These are phyloP conservation scores for Ammodytes dubius DNA, from an alignment of 2,113 vertebrate species.

Conservation along the genomic window DNA sequence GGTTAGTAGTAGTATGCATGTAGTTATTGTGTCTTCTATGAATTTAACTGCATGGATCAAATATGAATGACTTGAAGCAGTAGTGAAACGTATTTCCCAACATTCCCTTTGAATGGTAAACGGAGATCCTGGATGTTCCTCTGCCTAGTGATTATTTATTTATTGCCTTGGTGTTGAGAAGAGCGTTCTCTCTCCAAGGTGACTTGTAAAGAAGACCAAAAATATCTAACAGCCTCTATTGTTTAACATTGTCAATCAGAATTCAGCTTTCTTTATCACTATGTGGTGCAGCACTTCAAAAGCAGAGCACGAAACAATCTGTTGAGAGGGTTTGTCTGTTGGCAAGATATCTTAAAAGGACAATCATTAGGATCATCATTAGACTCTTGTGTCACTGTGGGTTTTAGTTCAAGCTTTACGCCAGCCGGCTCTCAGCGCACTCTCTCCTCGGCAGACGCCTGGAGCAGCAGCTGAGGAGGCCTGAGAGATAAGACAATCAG, in stretches of 20 bases:
- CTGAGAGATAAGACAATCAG: slow-evolving; percentile 62
- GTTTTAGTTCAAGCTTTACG: slow-evolving; percentile 32
- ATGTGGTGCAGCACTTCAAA: background rate
- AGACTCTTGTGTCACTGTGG: slow-evolving; percentile 15
- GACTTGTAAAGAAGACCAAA: background rate
- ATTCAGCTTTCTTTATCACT: background rate
- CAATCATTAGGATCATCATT: slow-evolving; percentile 14
- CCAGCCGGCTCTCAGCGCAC: slow-evolving; percentile 17
- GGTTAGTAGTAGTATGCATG: background rate
- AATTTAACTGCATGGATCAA: background rate
- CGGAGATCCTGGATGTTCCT: background rate
- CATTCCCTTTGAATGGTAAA: background rate
- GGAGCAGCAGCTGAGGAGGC: slow-evolving; percentile 51
- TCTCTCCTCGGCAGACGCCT: slow-evolving; percentile 25
- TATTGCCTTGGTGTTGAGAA: background rate
- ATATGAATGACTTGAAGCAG: background rate
- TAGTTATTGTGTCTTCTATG: background rate
- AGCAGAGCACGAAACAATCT: background rate
- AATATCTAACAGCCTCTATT: too few relatives aligned
- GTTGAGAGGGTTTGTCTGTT: background rate
- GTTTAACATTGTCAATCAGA: background rate
- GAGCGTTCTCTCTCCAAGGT: background rate
- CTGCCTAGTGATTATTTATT: background rate
- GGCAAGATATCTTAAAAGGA: slow-evolving; percentile 17
- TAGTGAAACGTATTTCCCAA: background rate